phyloP scores from a whole-genome alignment of 2,113 vertebrate genomes.

The Odobenus rosmarus region DNA sequence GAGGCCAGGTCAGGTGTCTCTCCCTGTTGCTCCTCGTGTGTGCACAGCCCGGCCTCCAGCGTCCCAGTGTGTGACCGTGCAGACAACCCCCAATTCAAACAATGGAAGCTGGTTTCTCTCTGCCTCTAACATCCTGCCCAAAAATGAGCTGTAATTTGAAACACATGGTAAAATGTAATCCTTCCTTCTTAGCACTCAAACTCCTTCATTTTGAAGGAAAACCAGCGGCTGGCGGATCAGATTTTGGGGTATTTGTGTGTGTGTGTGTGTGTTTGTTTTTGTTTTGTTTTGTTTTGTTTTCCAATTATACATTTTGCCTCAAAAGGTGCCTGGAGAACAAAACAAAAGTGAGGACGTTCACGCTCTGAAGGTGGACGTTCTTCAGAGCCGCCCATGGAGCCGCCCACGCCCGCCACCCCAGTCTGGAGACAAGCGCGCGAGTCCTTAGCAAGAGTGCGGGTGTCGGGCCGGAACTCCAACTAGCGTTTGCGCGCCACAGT shows the following conservation, averaged over 20 bases:
- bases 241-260: slow-evolving; percentile 32
- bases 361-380: slow-evolving; percentile 60
- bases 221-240: slow-evolving; percentile 17
- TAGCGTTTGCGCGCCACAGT: slow-evolving; percentile 71
- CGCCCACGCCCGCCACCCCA: slow-evolving; percentile 59
- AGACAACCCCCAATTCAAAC: slow-evolving; percentile 41
- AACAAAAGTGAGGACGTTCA: slow-evolving; percentile 17
- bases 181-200: slow-evolving; percentile 61
- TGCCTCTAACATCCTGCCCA: slow-evolving; percentile 54
- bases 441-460: slow-evolving; percentile 74
- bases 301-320: slow-evolving; percentile 63
- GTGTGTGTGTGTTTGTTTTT: no score
- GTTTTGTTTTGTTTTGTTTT: slow-evolving; percentile 14
- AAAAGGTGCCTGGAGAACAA: slow-evolving; percentile 62
- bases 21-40: not conserved
- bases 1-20: no score
- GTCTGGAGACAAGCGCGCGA: slow-evolving; percentile 74
- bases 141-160: slow-evolving; percentile 76
- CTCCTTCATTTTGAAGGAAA: slow-evolving; percentile 68
- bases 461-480: slow-evolving; percentile 80
- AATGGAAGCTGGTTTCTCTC: slow-evolving; percentile 60
- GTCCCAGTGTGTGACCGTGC: not conserved
- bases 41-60: not conserved
- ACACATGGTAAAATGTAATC: slow-evolving; percentile 41
- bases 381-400: slow-evolving; percentile 64